phyloP scores from a whole-genome alignment of 37 sponge, comb jelly and placozoan species.

The Crambe crambe region DNA sequence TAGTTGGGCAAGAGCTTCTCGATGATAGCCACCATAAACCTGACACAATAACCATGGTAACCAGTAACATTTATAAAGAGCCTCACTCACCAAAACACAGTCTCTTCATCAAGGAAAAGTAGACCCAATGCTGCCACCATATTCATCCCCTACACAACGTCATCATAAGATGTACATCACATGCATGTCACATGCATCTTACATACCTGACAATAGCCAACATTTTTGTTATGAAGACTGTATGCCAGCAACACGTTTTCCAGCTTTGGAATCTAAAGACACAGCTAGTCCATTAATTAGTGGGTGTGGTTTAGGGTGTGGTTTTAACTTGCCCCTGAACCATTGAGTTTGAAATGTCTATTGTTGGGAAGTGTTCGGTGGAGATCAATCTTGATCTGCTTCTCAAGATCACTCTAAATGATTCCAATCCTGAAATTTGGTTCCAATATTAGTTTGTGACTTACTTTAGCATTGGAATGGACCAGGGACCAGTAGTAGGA shows the following conservation, averaged over 20 bases:
- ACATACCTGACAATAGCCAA: slow-evolving; percentile 74
- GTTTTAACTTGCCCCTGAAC: slow-evolving; percentile 38
- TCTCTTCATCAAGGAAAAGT: slow-evolving; percentile 79
- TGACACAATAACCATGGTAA: not conserved
- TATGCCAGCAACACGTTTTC: slow-evolving; percentile 47
- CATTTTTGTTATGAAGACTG: slow-evolving; percentile 48
- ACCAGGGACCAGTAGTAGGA: slow-evolving; percentile 59
- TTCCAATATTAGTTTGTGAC: no score
- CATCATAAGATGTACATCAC: not conserved
- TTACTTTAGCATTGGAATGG: not conserved
- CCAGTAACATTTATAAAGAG: no score
- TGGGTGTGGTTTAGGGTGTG: not conserved
- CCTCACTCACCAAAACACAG: slow-evolving; percentile 78
- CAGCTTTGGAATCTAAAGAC: slow-evolving; percentile 41
- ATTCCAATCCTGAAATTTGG: no score
- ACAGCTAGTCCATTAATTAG: not conserved
- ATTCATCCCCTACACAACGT: slow-evolving; percentile 80
- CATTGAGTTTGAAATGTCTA: slow-evolving; percentile 50
- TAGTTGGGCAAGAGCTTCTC: slow-evolving; percentile 53
- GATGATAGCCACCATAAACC: slow-evolving; percentile 65
- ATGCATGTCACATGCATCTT: not conserved
- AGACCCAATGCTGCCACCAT: slow-evolving; percentile 74
- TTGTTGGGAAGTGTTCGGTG: slow-evolving; percentile 63
- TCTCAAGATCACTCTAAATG: slow-evolving; percentile 9
- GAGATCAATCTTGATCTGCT: slow-evolving; percentile 61